Evolutionary conservation across 2,113 vertebrate species (phyloP), one percentile per base, ranked within the genome.

Genomic region (Maccullochella peelii): DNA sequence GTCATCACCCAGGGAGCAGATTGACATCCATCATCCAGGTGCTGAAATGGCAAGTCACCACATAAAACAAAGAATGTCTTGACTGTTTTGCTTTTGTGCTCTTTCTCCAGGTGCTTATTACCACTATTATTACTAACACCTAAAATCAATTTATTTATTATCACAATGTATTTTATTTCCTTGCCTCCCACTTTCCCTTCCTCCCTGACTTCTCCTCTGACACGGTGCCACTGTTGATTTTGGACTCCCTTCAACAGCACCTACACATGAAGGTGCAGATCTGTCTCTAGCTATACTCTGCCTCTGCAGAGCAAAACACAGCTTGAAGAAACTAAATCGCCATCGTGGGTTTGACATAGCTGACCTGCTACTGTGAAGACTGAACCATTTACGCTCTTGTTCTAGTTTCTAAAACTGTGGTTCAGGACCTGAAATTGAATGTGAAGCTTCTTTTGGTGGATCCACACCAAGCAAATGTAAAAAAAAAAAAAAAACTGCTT

Each of bases 181-280:
- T 68, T 73, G 54, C 66, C 74, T 87, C 79, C 87, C 59, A 83
- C 76, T 80, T 82, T 89, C 76, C 55, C 42, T 74, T 76, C 76
- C 80, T 79, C 74, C 49, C 67, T 88, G 47, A 87, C 67, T 82
- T 78, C 80, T 76, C 82, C 65, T 81, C 77, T 82, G 75, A 88
- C 88, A 80, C 30, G 0, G 33, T 67, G 80, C 75, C 86, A 61
- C 59, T 94, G 71, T 91, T 93, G 80, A 83, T 83, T 61, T 91
- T 92, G 89, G 94, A 79, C 54, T 77, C 44, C 42, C 33, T 81
- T 91, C 82, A 88, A 83, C 55, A 72, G 71, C 86, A 83, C 80
- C 90, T 82, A 80, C 83, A 87, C 73, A 61, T 30, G 0, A 47
- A 80, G 66, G 77, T 67, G 71, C 66, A 68, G 86, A 67, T 62